phyloP scores from a whole-genome alignment of 2,797 vertebrate species.

The Heterohyrax brucei region DNA sequence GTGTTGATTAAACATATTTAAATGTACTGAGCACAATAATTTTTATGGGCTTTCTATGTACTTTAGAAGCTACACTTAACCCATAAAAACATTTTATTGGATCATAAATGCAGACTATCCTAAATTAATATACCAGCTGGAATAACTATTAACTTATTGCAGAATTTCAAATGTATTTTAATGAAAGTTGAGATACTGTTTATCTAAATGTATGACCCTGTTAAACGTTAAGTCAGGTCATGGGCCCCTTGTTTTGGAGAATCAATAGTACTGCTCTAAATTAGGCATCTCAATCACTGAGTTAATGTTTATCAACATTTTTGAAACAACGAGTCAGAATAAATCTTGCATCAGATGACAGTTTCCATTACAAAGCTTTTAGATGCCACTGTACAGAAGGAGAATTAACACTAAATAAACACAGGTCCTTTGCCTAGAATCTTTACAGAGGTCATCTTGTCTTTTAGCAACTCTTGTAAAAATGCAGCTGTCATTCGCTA shows the following conservation, averaged over 20 bases:
- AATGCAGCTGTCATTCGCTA: neutral
- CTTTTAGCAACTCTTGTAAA: neutral
- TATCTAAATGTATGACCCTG: neutral
- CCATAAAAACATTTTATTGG: constrained; percentile 25
- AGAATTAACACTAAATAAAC: neutral
- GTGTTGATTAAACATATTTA: constrained; percentile 50
- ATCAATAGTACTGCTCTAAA: neutral
- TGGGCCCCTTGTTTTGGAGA: neutral
- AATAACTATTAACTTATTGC: neutral
- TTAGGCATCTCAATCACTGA: neutral
- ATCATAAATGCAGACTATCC: neutral
- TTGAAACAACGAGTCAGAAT: constrained; percentile 13
- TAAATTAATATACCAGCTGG: neutral
- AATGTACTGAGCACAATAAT: constrained; percentile 36
- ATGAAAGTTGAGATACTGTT: constrained; percentile 7
- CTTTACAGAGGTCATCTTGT: neutral
- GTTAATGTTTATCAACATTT: neutral
- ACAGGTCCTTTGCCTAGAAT: neutral
- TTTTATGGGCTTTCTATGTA: neutral
- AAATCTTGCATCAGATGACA: neutral
- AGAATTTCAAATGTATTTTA: constrained; percentile 48
- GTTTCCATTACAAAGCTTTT: neutral
- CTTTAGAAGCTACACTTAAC: neutral
- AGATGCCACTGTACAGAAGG: neutral
- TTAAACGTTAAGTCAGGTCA: neutral